Evolutionary conservation across 2,888 invertebrate genomes (phyloP).

Genomic region (Bimastos eiseni): DNA sequence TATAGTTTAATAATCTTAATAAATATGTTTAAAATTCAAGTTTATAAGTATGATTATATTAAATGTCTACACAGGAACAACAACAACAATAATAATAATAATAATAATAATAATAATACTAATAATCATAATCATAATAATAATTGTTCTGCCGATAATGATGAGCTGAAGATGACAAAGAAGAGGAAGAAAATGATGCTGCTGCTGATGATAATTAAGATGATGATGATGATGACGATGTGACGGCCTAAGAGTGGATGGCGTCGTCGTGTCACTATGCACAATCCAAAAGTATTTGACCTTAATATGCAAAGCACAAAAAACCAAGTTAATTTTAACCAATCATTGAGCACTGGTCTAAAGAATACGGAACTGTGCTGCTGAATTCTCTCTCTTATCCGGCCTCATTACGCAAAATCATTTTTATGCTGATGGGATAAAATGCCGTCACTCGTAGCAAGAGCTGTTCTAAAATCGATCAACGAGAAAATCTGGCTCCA

Average conservation of each 20-base stretch:
- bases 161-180: too few species aligned
- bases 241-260: background rate
- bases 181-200: background rate
- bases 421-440: constrained; percentile 1
- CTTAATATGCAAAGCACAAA: background rate
- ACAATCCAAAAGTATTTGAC: background rate
- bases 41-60: background rate
- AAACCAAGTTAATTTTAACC: background rate
- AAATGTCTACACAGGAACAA: background rate
- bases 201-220: background rate
- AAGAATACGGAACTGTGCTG: background rate
- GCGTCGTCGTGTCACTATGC: background rate
- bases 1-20: too few species aligned
- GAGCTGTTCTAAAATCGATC: background rate
- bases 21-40: too few species aligned
- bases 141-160: background rate
- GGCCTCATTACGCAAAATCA: background rate
- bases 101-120: background rate
- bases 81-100: background rate
- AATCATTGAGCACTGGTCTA: background rate
- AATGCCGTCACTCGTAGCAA: background rate
- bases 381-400: background rate
- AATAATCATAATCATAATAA: background rate
- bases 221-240: background rate
- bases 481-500: background rate